Conservation (phyloP, 2,888 invertebrate genomes). For the Sympetrum striolatum region DNA sequence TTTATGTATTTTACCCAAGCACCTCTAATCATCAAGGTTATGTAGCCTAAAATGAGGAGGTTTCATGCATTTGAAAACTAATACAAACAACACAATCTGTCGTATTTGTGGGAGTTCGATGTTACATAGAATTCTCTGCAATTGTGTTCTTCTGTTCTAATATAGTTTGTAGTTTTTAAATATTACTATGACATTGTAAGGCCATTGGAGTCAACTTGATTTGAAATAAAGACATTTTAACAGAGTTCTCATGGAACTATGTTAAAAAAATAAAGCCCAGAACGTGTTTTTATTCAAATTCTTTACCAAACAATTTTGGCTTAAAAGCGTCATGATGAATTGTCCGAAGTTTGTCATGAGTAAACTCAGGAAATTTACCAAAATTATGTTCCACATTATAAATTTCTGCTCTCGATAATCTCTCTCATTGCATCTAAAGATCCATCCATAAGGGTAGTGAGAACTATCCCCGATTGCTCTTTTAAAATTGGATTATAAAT, state of each 20-base stretch:
- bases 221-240: slow-evolving; percentile 27
- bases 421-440: too few relatives aligned
- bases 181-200: slow-evolving; percentile 22
- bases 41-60: not conserved
- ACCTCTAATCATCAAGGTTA: not conserved
- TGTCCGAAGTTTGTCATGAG: too few relatives aligned
- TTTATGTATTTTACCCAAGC: not conserved
- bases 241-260: slow-evolving; percentile 14
- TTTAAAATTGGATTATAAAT: too few relatives aligned
- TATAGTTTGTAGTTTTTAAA: slow-evolving; percentile 36
- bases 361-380: too few relatives aligned
- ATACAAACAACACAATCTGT: not conserved
- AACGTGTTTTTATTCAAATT: slow-evolving; percentile 22
- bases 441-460: too few relatives aligned
- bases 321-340: too few relatives aligned
- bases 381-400: too few relatives aligned
- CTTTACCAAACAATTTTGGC: not conserved
- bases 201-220: slow-evolving; percentile 29
- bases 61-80: not conserved
- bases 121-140: slow-evolving; percentile 32
- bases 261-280: slow-evolving; percentile 38
- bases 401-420: too few relatives aligned
- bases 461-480: too few relatives aligned
- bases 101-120: slow-evolving; percentile 10
- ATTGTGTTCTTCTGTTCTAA: slow-evolving; percentile 28